Evolutionary conservation across 2,113 vertebrate species (phyloP), one percentile per base, ranked within the genome.

Genomic region (Cyanocitta stelleri): DNA sequence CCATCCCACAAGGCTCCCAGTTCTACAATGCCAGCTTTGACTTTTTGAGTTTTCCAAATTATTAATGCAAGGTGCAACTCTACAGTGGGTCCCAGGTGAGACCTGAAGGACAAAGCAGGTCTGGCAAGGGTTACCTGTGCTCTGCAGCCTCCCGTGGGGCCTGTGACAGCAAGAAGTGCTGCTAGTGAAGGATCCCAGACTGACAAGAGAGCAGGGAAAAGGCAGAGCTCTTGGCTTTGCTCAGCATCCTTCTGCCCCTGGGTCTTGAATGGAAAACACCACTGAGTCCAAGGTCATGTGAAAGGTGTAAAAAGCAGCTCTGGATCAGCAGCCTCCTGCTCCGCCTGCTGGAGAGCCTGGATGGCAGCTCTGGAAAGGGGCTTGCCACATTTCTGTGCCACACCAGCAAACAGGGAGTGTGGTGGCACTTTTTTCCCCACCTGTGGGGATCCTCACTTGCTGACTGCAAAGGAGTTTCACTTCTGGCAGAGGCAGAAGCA

Each of bases 281-380:
- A 59, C 2, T 4, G 5, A 58, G 32, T 13, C 23, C 37, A 75
- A 24, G 39, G 46, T 17, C 48, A n/a, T 1, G 0, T 2, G 19
- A 46, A 51, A 62, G 0, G 0, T 12, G 37, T 4, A 7, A 15
- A 52, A 33, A 33, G 21, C n/a, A 58, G 26, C 41, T 6, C 10
- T 41, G 37, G 13, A 8, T 5, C 46, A 76, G 37, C 5, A 6
- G 37, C 43, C 15, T 54, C 8, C 3, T 5, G 9, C 4, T 51
- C 8, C 4, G 2, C 11, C 11, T 15, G 29, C 10, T 19, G 59
- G 35, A 58, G 24, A 32, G 52, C 64, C 24, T 5, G 81, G 58
- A 4, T 2, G 16, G 19, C 29, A 58, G 48, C 55, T 49, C 51
- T 88, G 58, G 48, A 29, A 59, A 64, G 23, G 11, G 9, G 4